Conservation (phyloP, 1,140 invertebrate species). For the Zophobas atratus region DNA sequence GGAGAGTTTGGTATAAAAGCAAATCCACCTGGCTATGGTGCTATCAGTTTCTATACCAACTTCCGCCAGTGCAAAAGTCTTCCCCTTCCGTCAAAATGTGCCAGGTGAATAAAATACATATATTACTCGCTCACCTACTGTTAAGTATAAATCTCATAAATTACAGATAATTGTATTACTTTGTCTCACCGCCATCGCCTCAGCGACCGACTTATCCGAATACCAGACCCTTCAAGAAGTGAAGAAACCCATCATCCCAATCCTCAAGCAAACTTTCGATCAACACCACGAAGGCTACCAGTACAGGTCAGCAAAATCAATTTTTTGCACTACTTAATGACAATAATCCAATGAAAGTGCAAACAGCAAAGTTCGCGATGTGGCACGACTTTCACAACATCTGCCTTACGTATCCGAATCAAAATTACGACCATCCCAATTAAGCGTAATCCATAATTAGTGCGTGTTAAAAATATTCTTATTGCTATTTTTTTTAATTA, state of each 20-base stretch:
- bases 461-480: constrained; percentile 7
- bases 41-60: constrained; percentile 24
- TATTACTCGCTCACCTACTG: neutral
- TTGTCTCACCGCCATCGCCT: neutral
- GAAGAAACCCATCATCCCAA: constrained; percentile 55
- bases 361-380: neutral
- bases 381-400: constrained; percentile 44
- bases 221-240: constrained; percentile 9
- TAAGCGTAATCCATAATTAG: constrained; percentile 14
- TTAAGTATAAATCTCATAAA: neutral
- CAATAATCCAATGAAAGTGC: constrained; percentile 22
- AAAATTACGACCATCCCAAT: constrained; percentile 30
- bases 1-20: constrained; percentile 36
- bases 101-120: neutral
- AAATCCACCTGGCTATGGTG: constrained; percentile 25
- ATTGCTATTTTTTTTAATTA: constrained; percentile 57
- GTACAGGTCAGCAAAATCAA: constrained; percentile 55
- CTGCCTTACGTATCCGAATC: constrained; percentile 24
- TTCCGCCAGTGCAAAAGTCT: neutral
- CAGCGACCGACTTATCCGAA: neutral
- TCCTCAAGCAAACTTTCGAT: constrained; percentile 58
- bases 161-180: neutral
- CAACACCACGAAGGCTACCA: constrained; percentile 56
- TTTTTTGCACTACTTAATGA: constrained; percentile 19
- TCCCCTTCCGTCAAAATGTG: constrained; percentile 9